Evolutionary conservation across 2,888 invertebrate genomes (phyloP).

Genomic region (Pristionchus maxplancki): DNA sequence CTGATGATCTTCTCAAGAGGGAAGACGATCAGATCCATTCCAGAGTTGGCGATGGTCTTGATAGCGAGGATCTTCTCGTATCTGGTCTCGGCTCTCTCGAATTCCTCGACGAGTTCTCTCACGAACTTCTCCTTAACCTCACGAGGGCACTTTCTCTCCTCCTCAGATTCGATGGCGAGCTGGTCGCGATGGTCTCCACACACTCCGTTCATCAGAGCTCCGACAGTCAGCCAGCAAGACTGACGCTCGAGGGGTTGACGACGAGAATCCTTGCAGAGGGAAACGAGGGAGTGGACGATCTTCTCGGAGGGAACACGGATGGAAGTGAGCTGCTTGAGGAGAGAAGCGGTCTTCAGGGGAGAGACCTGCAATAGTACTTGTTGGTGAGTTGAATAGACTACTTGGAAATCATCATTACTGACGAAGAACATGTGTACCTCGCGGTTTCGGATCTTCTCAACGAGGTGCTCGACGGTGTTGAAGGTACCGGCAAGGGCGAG

Average conservation of each 20-base stretch:
- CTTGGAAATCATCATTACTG: too few relatives aligned
- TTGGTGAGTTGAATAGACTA: too few relatives aligned
- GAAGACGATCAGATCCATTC: conserved; percentile 60
- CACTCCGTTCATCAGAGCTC: conserved; percentile 66
- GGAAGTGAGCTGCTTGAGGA: conserved; percentile 55
- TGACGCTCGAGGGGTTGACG: conserved; percentile 62
- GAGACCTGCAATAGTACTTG: too few relatives aligned
- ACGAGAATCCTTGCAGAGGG: conserved; percentile 57
- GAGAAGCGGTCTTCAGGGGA: conserved; percentile 33
- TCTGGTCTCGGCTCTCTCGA: conserved; percentile 58
- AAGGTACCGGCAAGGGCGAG: conserved; percentile 70
- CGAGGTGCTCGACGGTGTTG: conserved; percentile 60
- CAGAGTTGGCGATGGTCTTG: conserved; percentile 75
- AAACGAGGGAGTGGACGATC: conserved; percentile 53
- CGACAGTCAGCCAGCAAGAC: conserved; percentile 68
- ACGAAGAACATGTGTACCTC: too few relatives aligned
- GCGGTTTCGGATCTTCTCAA: conserved; percentile 57
- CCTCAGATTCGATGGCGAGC: conserved; percentile 13
- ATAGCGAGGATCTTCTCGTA: conserved; percentile 73
- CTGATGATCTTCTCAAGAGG: conserved; percentile 58
- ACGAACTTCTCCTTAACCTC: conserved; percentile 64
- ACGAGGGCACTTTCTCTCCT: conserved; percentile 50
- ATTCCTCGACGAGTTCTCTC: conserved; percentile 57
- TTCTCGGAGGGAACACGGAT: conserved; percentile 55
- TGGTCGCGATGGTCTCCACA: conserved; percentile 64